Evolutionary conservation across 2,113 vertebrate genomes (phyloP).

Genomic region (Epinephelus moara): DNA sequence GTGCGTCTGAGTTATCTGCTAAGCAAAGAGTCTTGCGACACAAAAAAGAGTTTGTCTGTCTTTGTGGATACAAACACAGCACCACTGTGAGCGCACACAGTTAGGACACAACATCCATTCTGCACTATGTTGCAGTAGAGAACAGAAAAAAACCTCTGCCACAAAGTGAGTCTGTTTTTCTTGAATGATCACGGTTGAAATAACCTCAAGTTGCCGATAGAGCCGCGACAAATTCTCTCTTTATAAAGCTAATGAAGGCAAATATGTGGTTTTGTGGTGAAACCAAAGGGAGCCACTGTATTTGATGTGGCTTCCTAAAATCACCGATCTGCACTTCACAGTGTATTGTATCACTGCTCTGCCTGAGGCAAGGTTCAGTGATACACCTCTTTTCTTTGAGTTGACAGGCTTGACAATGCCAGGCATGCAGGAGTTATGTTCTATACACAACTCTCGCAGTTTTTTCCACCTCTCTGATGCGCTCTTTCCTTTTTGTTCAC

Average conservation of each 20-base stretch:
- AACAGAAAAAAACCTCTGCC: constrained; percentile 13
- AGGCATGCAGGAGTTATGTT: constrained; percentile 59
- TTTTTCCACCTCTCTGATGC: constrained; percentile 5
- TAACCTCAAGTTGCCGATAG: constrained; percentile 18
- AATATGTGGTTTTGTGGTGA: constrained; percentile 71
- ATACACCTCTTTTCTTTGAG: constrained; percentile 63
- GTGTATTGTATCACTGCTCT: constrained; percentile 33
- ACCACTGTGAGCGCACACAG: constrained; percentile 21
- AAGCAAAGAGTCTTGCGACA: constrained; percentile 17
- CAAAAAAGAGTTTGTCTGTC: constrained; percentile 57
- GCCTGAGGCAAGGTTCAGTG: constrained; percentile 58
- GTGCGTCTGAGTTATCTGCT: constrained; percentile 19
- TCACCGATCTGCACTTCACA: constrained; percentile 47
- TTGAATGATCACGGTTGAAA: constrained; percentile 1
- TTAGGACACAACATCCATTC: constrained; percentile 28
- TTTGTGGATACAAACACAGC: constrained; percentile 36
- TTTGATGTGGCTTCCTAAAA: constrained; percentile 49
- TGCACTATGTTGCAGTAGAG: constrained; percentile 13
- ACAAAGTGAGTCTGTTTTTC: constrained; percentile 37
- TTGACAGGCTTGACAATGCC: constrained; percentile 66
- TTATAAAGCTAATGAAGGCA: constrained; percentile 41
- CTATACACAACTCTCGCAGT: constrained; percentile 12
- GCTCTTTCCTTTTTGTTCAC: constrained; percentile 36
- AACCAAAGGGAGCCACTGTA: constrained; percentile 38
- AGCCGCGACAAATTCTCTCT: constrained; percentile 29